These are phyloP conservation scores for Reinhardtius hippoglossoides DNA, from an alignment of 2,113 vertebrate species.

Conservation along the genomic window DNA sequence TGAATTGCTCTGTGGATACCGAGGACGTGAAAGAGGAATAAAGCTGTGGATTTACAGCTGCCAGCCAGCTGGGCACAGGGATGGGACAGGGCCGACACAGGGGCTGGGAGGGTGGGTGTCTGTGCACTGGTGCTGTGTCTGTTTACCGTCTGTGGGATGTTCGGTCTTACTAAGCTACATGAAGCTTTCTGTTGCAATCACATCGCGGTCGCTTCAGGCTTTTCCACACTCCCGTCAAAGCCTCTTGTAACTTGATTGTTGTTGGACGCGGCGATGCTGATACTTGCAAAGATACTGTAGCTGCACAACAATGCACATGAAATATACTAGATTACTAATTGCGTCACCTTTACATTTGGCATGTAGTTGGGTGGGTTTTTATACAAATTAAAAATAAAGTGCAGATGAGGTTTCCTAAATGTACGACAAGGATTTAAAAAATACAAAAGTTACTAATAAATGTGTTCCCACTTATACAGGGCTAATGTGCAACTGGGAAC, in stretches of 20 bases:
- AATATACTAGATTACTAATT: background rate
- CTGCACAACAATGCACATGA: background rate
- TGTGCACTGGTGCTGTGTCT: conserved; percentile 8
- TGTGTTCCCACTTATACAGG: background rate
- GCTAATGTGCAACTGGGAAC: background rate
- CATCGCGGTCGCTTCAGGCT: conserved; percentile 2
- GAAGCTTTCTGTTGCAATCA: conserved; percentile 15
- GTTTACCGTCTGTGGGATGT: conserved; percentile 13
- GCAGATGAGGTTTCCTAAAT: too few species aligned
- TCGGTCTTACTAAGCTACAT: conserved; percentile 11
- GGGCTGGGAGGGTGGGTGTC: conserved; percentile 13
- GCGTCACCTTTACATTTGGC: background rate
- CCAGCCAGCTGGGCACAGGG: conserved; percentile 54
- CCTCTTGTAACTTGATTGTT: background rate
- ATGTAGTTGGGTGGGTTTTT: background rate
- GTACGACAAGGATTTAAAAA: background rate
- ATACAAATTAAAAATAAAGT: too few species aligned
- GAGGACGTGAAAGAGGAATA: conserved; percentile 62
- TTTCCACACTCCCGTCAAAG: background rate
- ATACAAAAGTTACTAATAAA: background rate
- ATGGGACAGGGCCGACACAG: conserved; percentile 21
- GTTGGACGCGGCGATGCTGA: background rate
- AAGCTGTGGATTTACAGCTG: conserved; percentile 75
- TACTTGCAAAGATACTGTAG: background rate
- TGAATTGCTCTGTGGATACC: conserved; percentile 47